Evolutionary conservation across 2,888 invertebrate species (phyloP).

Genomic region (Drosophila lacicola): DNA sequence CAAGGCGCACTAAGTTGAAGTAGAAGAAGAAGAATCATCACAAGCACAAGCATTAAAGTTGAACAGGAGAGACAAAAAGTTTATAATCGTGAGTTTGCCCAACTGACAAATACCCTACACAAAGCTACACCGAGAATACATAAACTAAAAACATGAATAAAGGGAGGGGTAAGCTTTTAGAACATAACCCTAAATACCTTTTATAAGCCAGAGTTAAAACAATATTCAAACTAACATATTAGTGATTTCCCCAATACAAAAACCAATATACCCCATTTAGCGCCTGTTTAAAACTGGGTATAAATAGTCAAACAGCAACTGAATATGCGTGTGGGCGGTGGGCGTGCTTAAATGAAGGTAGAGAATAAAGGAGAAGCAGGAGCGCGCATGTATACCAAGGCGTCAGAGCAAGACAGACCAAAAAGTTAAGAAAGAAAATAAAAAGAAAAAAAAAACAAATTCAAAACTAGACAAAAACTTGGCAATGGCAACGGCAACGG

Average conservation of each 20-base stretch:
- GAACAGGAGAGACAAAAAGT: conserved; percentile 18
- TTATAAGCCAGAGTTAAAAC: no score
- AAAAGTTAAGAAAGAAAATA: conserved; percentile 18
- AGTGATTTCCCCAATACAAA: neutral
- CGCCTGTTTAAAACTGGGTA: neutral
- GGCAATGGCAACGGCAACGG: conserved; percentile 56
- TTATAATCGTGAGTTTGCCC: no score
- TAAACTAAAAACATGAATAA: no score
- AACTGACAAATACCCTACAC: neutral
- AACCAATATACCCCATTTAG: neutral
- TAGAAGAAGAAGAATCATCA: conserved; percentile 3
- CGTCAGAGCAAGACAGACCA: conserved; percentile 30
- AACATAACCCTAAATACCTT: no score
- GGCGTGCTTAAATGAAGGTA: conserved; percentile 41
- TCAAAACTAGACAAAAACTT: conserved; percentile 75
- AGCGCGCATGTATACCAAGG: conserved; percentile 5
- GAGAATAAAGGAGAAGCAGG: conserved; percentile 7
- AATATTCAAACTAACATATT: neutral
- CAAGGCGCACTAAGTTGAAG: conserved; percentile 16
- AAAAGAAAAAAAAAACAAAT: conserved; percentile 7
- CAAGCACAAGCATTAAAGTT: conserved; percentile 40
- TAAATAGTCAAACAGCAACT: conserved; percentile 5
- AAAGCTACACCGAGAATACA: no score
- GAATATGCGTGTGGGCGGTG: conserved; percentile 73
- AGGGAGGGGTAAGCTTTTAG: no score